Base-by-base conservation (phyloP, 2,888 invertebrate species). In the Oeneis ivallda region DNA sequence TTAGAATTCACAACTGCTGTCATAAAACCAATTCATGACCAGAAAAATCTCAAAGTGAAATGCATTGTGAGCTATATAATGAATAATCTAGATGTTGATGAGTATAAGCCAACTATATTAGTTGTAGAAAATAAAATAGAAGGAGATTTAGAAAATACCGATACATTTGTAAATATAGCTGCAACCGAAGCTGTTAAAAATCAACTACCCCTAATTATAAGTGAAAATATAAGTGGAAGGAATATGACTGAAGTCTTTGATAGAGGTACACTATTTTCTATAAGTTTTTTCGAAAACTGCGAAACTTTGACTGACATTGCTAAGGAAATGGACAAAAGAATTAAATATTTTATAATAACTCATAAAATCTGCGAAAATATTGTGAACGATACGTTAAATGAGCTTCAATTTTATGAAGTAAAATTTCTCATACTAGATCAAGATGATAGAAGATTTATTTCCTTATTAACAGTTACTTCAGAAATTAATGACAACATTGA, bases 381-480 rank as follows among this genome's bases (percentile, higher is more conserved):
- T 39, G 57, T 83, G n/a, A 37, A 73, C 59, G 61, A 66, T 26
- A 72, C 79, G 53, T 76, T 74, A 39, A 63, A 68, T 2, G 41
- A 62, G 3, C 61, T 81, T n/a, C 72, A 75, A 19, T 70, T 73
- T 59, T 71, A 73, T 64, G 79, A 83, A 45, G 72, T 82, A 0
- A 80, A 80, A 7, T 80, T 84, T 68, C 68, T 85, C 0, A 49
- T 78, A 9, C 73, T 70, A 56, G 69, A 76, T 64, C 32, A 63
- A n/a, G 52, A 19, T 1, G 39, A 67, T 26, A 57, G 60, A 61
- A 59, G 53, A 17, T 65, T 76, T 32, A 68, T 68, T n/a, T 67
- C 87, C 2, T 53, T 73, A 26, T 4, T 26, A 1, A 80, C 80
- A 15, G 77, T 77, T 39, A 70, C 81, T 32, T 81, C 83, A 3